Conservation (phyloP, 2,797 vertebrate genomes). For the Myioborus melanocephalus region DNA sequence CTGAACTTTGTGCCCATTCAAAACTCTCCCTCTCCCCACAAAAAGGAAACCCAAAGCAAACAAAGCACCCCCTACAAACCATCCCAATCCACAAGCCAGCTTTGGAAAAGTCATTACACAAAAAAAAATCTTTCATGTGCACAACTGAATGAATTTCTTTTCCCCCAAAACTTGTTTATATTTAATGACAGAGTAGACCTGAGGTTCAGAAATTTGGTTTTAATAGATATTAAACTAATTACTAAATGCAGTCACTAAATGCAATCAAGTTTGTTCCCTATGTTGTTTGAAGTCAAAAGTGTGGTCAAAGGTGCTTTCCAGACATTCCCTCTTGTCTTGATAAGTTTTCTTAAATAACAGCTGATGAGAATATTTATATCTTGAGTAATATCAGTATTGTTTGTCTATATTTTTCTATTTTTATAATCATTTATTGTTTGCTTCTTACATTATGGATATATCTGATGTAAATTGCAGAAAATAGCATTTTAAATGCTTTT, state of each 20-base stretch:
- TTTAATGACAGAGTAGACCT: not conserved
- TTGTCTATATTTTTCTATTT: not conserved
- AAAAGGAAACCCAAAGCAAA: not conserved
- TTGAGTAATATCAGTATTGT: not conserved
- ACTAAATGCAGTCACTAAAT: constrained; percentile 8
- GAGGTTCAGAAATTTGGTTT: constrained; percentile 20
- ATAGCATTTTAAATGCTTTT: not conserved
- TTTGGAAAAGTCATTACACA: constrained; percentile 25
- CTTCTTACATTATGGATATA: not conserved
- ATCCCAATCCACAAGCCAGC: not conserved
- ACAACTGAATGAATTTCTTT: constrained; percentile 17
- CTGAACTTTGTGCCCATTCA: not conserved
- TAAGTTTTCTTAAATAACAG: not conserved
- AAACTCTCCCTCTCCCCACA: not conserved
- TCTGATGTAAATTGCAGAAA: constrained; percentile 39
- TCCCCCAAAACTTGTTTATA: not conserved
- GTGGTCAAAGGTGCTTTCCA: not conserved
- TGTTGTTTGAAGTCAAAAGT: constrained; percentile 4
- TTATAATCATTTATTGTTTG: not conserved
- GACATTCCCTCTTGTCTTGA: not conserved
- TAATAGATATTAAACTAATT: constrained; percentile 30
- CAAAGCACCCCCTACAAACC: not conserved
- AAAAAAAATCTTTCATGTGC: not conserved
- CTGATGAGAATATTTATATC: constrained; percentile 15
- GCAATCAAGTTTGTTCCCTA: not conserved